Base-by-base conservation (phyloP, 1,140 invertebrate genomes). In the Brachionus angularis region DNA sequence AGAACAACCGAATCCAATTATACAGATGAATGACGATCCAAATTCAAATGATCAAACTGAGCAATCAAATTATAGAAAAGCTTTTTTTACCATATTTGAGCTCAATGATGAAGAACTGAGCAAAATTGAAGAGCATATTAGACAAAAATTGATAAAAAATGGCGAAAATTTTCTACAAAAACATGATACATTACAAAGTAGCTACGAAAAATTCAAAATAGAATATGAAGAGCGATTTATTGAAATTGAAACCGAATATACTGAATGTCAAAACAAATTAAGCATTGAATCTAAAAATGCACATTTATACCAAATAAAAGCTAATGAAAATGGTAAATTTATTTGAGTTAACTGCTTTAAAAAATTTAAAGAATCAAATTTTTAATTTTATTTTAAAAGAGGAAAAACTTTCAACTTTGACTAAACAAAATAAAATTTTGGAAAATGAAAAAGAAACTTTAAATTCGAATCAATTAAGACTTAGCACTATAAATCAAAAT, bases 401-500 rank as follows among this genome's bases (percentile, higher is more conserved):
- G 47, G 62, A 67, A 12, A 67, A 67, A 50, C 21, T 67, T 8
- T n/a, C 12, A 5, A 47, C 42, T 23, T 29, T 67, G 10, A 67
- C 27, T 8, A 67, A 50, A 36, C 62, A 67, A 25, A 67, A 47
- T 25, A 34, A 18, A 34, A 12, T 67, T 23, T 42, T 67, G 12
- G 62, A 67, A 25, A 47, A 67, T 46, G 62, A 67, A 67, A 67
- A 67, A 36, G 62, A 67, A 67, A 67, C 62, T 3, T 23, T 62
- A 8, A 39, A 52, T 67, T 72, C 62, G 18, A 62, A 69, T n/a
- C 67, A 78, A 76, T 34, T 73, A 36, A 61, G 75, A 14, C 62
- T 77, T 14, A 75, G 71, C 23, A 75, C 69, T 64, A 50, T 73
- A 0, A 76, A 77, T 62, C 73, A 76, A 58, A 72, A 77, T 36